Conservation (phyloP, 2,888 invertebrate species). For the Drosophila mulleri region DNA sequence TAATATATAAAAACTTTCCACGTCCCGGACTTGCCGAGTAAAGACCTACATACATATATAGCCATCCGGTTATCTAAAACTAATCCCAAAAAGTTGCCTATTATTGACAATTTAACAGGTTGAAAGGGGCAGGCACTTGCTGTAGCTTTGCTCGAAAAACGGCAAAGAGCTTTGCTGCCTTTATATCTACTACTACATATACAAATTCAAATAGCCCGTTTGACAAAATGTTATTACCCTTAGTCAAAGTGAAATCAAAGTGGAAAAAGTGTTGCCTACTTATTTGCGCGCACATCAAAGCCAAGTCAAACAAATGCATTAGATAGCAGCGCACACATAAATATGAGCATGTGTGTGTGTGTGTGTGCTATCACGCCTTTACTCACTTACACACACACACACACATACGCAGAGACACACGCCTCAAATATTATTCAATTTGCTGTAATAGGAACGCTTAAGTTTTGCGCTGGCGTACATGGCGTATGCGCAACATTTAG, state of each 20-base stretch:
- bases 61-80: too few relatives aligned
- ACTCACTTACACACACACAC: background rate
- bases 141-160: too few relatives aligned
- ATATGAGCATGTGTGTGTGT: conserved; percentile 10
- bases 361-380: conserved; percentile 7
- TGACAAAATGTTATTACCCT: conserved; percentile 1
- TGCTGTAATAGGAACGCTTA: conserved; percentile 76
- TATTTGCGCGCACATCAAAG: conserved; percentile 69
- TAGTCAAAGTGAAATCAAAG: conserved; percentile 15
- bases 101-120: too few relatives aligned
- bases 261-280: conserved; percentile 54
- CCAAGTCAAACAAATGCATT: conserved; percentile 75
- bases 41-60: too few relatives aligned
- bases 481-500: conserved; percentile 74
- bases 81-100: too few relatives aligned
- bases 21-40: too few relatives aligned
- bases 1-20: too few relatives aligned
- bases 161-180: background rate
- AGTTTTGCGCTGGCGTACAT: conserved; percentile 53
- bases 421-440: conserved; percentile 74
- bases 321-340: conserved; percentile 46
- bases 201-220: background rate
- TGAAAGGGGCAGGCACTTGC: too few relatives aligned
- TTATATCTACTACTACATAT: background rate
- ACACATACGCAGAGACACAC: background rate